A percentile compares a stretch with the other conserved stretches of the same genome.
phyloP scores from a whole-genome alignment of 2,888 invertebrate species.

The Micropterix aruncella region DNA sequence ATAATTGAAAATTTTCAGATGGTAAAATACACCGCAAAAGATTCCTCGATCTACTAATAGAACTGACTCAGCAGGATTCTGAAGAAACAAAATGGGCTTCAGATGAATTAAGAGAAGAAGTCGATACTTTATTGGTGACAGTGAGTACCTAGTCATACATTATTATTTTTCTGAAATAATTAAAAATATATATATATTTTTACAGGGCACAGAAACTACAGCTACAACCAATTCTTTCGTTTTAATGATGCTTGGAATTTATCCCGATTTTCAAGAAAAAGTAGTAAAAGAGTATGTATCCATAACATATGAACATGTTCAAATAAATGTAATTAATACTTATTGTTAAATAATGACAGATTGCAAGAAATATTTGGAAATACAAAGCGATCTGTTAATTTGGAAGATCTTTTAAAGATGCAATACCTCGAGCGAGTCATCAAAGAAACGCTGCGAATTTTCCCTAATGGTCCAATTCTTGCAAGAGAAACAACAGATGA shows the following conservation, averaged over 20 bases:
- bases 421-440: conserved; percentile 27
- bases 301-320: no score
- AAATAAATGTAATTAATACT: background rate
- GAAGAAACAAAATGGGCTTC: background rate
- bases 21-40: background rate
- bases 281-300: conserved; percentile 28
- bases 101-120: background rate
- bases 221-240: conserved; percentile 30
- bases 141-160: background rate
- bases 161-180: no score
- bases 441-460: conserved; percentile 27
- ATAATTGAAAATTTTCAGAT: no score
- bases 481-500: conserved; percentile 20
- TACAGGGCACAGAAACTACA: conserved; percentile 34
- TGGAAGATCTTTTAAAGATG: conserved; percentile 22
- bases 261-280: conserved; percentile 33
- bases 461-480: conserved; percentile 23
- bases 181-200: background rate
- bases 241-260: conserved; percentile 27
- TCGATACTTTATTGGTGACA: background rate
- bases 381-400: background rate
- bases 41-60: background rate
- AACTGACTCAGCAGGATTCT: background rate
- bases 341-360: background rate
- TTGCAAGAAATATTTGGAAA: background rate